Percentiles rank a stretch among this genome's conserved stretches.
Evolutionary conservation across 2,113 vertebrate species (phyloP).

Genomic region (Odontophorus gujanensis): DNA sequence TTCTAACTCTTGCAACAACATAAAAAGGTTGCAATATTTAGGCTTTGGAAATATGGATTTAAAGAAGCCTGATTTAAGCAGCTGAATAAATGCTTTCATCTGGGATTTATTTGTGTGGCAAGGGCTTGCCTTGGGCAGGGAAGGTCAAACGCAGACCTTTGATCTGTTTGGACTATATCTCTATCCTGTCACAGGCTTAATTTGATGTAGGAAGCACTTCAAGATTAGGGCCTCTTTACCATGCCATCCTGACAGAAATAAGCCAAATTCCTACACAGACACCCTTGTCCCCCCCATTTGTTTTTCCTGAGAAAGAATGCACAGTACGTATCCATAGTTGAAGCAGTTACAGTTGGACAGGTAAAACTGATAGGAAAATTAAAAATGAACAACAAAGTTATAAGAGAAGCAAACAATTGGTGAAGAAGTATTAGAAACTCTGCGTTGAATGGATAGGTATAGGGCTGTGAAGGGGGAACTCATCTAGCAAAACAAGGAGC

Average conservation of each 20-base stretch:
- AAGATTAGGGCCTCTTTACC: background rate
- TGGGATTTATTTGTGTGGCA: constrained; percentile 16
- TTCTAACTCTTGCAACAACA: background rate
- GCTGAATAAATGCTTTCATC: constrained; percentile 26
- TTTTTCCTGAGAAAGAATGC: background rate
- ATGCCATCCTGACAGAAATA: background rate
- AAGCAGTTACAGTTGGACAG: background rate
- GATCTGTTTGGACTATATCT: background rate
- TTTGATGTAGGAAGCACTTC: background rate
- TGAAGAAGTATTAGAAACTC: background rate
- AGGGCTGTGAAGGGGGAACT: background rate
- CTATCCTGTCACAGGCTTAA: background rate
- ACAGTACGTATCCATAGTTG: rapidly evolving
- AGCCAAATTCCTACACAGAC: background rate
- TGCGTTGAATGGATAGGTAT: background rate
- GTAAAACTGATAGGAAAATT: background rate
- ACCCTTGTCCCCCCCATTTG: background rate
- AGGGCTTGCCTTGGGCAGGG: constrained; percentile 6
- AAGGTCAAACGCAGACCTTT: constrained; percentile 27
- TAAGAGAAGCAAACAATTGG: background rate
- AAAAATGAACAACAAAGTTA: background rate
- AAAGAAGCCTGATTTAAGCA: background rate
- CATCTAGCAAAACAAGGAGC: background rate
- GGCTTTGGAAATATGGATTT: background rate
- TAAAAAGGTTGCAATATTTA: background rate